Conservation (phyloP, 37 sponge, comb jelly and placozoan species). For the Eunapius fragilis region DNA sequence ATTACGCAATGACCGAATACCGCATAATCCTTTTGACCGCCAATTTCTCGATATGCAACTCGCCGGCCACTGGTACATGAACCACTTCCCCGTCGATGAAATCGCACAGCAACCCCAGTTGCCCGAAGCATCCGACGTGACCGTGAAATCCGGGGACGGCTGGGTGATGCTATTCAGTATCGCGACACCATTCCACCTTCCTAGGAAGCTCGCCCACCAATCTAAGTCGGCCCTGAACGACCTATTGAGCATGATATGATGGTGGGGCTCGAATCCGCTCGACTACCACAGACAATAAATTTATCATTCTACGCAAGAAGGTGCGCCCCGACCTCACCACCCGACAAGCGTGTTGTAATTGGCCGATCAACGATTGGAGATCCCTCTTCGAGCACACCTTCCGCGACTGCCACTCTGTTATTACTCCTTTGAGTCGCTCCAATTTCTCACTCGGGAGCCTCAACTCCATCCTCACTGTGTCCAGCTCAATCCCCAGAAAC, state of each 20-base stretch:
- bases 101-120: slow-evolving; percentile 53
- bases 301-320: slow-evolving; percentile 30
- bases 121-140: slow-evolving; percentile 53
- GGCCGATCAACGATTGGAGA: slow-evolving; percentile 22
- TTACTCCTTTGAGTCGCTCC: too few species aligned
- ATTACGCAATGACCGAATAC: too few species aligned
- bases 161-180: neutral
- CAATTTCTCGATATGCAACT: neutral
- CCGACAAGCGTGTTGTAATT: slow-evolving; percentile 18
- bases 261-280: slow-evolving; percentile 36
- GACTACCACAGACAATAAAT: neutral
- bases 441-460: too few species aligned
- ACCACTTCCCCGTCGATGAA: slow-evolving; percentile 26
- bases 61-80: slow-evolving; percentile 15
- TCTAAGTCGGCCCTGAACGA: slow-evolving; percentile 36
- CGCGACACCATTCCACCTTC: slow-evolving; percentile 33
- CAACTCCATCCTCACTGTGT: too few species aligned
- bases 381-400: too few species aligned
- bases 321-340: slow-evolving; percentile 6
- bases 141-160: neutral
- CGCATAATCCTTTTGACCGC: too few species aligned
- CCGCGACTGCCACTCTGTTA: too few species aligned
- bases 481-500: too few species aligned
- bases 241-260: slow-evolving; percentile 25
- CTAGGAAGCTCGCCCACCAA: slow-evolving; percentile 40